Base-by-base conservation (phyloP, 1,140 invertebrate genomes). In the Lepidotrigona ventralis region DNA sequence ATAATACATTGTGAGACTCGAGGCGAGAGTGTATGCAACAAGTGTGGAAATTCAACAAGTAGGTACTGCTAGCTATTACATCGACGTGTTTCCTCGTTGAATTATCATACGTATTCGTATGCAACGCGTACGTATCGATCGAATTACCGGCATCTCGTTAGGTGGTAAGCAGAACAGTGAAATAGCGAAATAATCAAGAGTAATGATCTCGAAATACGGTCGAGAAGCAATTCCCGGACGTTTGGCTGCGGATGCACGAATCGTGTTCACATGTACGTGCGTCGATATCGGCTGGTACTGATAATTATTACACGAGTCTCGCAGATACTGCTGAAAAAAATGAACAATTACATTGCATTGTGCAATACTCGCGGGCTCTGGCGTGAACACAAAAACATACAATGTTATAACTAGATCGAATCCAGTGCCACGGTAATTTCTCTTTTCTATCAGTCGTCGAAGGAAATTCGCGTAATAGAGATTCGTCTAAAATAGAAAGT, bases 401-500 rank as follows among this genome's bases (percentile, higher is more conserved):
- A 79, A 71, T n/a, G 54, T 56, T 56, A 8, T 26, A 68, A 71
- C 33, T 29, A 26, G 12, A 68, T 81, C 53, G 33, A 75, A 81
- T 26, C n/a, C 2, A 21, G 33, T 4, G 80, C 11, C 15, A 56
- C 17, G 8, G 72, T 53, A 75, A 68, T 75, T 81, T 56, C 19
- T 53, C 17, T 54, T 79, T 29, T 70, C 60, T 56, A 54, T 53
- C 46, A 19, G 33, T 39, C 21, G 21, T 15, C 5, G 23, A 5
- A n/a, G 51, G 26, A 76, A 81, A 76, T 81, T 81, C 26, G 46
- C 51, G 26, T 26, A 58, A 76, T 81, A 14, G 29, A 26, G 80
- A 76, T 76, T 76, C 29, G 29, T 76, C 72, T 75, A 68, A 81
- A 51, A 81, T 56, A 29, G 63, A 81, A 76, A 76, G 80, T 76